Percentiles rank a stretch among this genome's conserved stretches.
phyloP scores from a whole-genome alignment of 2,113 vertebrate genomes.

The Menura novaehollandiae region DNA sequence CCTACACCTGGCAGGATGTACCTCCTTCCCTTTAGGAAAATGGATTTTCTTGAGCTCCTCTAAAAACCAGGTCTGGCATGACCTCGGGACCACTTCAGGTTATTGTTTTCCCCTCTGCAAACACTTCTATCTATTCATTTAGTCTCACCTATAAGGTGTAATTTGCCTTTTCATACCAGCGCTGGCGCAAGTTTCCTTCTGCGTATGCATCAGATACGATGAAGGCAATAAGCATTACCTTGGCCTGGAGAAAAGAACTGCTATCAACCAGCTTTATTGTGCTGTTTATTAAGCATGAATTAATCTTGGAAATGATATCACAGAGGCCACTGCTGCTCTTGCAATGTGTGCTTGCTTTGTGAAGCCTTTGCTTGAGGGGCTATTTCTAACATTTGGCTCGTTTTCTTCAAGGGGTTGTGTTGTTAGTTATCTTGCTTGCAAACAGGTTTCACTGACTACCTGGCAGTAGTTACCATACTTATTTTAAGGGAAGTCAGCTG shows the following conservation, averaged over 20 bases:
- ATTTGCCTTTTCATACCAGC: not conserved
- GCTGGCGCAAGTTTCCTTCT: fast-evolving
- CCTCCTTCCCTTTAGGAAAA: not conserved
- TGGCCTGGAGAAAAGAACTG: not conserved
- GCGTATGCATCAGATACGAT: not conserved
- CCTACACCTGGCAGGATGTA: not conserved
- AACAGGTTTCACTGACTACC: not conserved
- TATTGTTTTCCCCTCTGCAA: not conserved
- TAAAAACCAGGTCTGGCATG: not conserved
- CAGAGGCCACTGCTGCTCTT: not conserved
- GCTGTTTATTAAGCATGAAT: constrained; percentile 23
- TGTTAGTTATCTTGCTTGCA: constrained; percentile 33
- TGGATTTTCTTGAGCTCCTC: not conserved
- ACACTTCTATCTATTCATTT: not conserved
- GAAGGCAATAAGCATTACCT: not conserved
- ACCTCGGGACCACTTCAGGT: not conserved
- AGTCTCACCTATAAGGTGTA: not conserved
- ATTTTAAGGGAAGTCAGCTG: not conserved
- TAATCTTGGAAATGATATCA: constrained; percentile 50
- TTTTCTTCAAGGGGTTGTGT: constrained; percentile 2
- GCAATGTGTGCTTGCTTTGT: not conserved
- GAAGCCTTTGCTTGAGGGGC: constrained; percentile 49
- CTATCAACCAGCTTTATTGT: not conserved
- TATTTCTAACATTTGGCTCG: constrained; percentile 35
- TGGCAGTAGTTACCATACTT: not conserved